phyloP scores from a whole-genome alignment of 1,140 invertebrate genomes.

The Odontomachus brunneus region DNA sequence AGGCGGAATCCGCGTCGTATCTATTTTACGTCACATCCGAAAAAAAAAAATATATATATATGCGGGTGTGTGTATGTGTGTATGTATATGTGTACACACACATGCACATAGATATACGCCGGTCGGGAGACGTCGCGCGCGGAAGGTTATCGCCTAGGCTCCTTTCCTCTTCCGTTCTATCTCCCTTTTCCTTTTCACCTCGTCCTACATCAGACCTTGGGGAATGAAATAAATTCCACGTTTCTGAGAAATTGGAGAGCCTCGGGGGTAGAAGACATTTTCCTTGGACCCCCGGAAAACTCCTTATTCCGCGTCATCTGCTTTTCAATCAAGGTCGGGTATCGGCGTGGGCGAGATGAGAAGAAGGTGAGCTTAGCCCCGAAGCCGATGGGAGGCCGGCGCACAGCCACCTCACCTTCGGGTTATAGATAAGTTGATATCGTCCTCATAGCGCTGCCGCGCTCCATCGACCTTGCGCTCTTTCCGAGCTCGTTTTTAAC shows the following conservation, averaged over 20 bases:
- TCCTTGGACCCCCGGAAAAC: constrained; percentile 71
- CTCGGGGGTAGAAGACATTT: constrained; percentile 74
- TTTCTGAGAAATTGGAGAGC: constrained; percentile 77
- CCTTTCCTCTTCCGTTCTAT: constrained; percentile 9
- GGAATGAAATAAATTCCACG: constrained; percentile 76
- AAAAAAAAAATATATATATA: constrained; percentile 25
- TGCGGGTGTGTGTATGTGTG: too few species aligned
- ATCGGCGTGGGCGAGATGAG: constrained; percentile 69
- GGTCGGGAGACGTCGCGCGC: constrained; percentile 37
- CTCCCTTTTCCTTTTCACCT: constrained; percentile 47
- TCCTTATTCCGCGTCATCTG: constrained; percentile 77
- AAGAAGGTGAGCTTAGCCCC: constrained; percentile 54
- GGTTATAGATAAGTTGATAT: constrained; percentile 71
- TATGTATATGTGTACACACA: constrained; percentile 1
- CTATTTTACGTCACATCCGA: constrained; percentile 44
- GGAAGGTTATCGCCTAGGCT: constrained; percentile 54
- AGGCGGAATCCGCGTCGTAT: constrained; percentile 38
- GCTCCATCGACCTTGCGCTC: constrained; percentile 60
- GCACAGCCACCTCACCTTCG: constrained; percentile 51
- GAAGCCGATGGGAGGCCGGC: constrained; percentile 32
- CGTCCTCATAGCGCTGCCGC: constrained; percentile 45
- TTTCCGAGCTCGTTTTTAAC: constrained; percentile 59
- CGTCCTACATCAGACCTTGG: constrained; percentile 44
- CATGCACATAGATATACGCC: neutral
- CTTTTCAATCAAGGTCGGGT: constrained; percentile 76